Conservation (phyloP, 2,888 invertebrate genomes). For the Oligia fasciuncula region DNA sequence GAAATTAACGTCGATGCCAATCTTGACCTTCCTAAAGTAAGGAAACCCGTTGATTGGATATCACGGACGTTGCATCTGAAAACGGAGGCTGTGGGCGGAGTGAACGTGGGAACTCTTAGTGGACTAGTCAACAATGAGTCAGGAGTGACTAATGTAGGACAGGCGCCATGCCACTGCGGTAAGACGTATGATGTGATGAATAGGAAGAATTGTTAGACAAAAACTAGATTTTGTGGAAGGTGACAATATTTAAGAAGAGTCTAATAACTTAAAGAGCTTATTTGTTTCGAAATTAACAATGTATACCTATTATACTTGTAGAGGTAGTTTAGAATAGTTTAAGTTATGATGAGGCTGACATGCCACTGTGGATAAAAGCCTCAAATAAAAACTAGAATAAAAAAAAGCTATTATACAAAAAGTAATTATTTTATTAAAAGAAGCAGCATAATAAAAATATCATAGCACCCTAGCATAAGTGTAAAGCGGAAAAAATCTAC, state of each 20-base stretch:
- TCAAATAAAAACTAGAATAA: too few species aligned
- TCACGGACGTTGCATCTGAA: conserved; percentile 71
- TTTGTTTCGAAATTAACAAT: too few species aligned
- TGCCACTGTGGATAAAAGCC: too few species aligned
- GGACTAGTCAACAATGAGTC: conserved; percentile 71
- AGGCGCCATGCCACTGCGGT: conserved; percentile 58
- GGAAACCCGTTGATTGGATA: conserved; percentile 71
- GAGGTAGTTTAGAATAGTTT: too few species aligned
- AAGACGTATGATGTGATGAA: conserved; percentile 38
- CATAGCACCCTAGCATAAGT: too few species aligned
- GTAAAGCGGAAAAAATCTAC: neutral
- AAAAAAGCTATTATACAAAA: too few species aligned
- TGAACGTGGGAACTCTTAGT: conserved; percentile 75
- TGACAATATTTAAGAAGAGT: neutral
- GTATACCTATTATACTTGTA: too few species aligned
- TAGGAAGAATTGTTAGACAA: conserved; percentile 14
- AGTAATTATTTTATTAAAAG: neutral
- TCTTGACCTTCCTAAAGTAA: conserved; percentile 65
- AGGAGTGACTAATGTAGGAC: conserved; percentile 65
- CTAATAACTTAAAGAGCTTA: neutral
- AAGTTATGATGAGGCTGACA: too few species aligned
- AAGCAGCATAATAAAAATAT: neutral
- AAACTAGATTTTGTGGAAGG: neutral
- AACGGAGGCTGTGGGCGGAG: conserved; percentile 73
- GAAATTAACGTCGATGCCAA: conserved; percentile 41